A percentile compares a stretch with the other conserved stretches of the same genome.
These are phyloP conservation scores for Poicephalus meyeri DNA, from an alignment of 2,113 vertebrate genomes.

Conservation along the genomic window DNA sequence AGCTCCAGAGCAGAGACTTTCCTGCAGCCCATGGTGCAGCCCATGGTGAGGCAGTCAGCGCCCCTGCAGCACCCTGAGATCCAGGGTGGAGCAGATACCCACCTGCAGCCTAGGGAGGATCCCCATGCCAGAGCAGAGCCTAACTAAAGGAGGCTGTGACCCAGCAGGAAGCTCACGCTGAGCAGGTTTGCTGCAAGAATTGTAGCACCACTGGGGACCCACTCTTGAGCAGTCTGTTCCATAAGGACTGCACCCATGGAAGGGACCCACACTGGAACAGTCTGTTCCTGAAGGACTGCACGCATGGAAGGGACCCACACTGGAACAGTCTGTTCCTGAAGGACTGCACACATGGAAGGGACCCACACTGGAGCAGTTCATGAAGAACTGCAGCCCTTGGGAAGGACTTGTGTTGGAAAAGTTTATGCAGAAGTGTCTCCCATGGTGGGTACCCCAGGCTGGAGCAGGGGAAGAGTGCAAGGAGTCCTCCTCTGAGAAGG, in stretches of 20 bases:
- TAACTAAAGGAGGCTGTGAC: neutral
- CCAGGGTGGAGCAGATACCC: neutral
- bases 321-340: neutral
- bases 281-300: neutral
- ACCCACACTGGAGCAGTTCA: neutral
- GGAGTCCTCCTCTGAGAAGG: neutral
- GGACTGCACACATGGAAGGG: neutral
- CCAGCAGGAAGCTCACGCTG: neutral
- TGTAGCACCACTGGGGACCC: neutral
- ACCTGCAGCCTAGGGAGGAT: neutral
- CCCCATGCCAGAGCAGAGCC: neutral
- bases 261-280: neutral
- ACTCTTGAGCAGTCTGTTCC: neutral
- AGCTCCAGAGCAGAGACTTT: neutral
- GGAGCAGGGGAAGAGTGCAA: neutral
- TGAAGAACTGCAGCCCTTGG: neutral
- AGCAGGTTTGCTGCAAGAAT: neutral
- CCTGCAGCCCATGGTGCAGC: neutral
- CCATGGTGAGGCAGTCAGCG: rapidly evolving
- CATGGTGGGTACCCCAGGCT: neutral
- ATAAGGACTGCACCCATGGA: neutral
- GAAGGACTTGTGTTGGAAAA: neutral
- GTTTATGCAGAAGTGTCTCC: neutral
- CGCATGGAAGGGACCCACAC: neutral
- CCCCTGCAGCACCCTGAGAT: neutral